Evolutionary conservation across 2,888 invertebrate genomes (phyloP), one percentile per base, ranked within the genome.

Genomic region (Macrosiphum euphorbiae): DNA sequence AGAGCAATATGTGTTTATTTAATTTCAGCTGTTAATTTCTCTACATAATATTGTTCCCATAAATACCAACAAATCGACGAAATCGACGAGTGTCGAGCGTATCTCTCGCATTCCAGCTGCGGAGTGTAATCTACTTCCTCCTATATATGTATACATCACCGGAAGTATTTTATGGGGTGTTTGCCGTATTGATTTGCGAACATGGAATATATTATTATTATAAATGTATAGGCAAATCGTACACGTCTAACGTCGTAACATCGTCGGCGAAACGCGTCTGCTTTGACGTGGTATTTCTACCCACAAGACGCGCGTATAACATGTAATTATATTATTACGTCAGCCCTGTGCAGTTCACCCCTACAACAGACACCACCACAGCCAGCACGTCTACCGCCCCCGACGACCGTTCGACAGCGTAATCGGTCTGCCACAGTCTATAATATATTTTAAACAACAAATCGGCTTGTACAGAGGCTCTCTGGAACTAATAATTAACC

Each of bases 401-500:
- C 20, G n/a, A 67, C 1, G n/a, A 35, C 1, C 5, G 35, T 67
- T 67, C 35, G 35, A 41, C 88, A 2, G 58, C 58, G 58, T 44
- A 44, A 88, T 88, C 85, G 85, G 85, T 44, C 44, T 85, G 44
- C 44, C 20, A n/a, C n/a, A 52, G 87, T 50, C 28, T 20, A n/a
- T 28, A 50, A 20, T 20, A n/a, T 44, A 50, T 28, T 85, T 91
- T 26, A 91, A 91, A 78, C 78, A 91, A 86, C 91, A 47, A 91
- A 86, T 91, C 58, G 55, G 24, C 86, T 41, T 52, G 84, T 90
- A 26, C 13, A 26, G 41, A n/a, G n/a, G n/a, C n/a, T n/a, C n/a
- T n/a, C n/a, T 24, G 11, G 20, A 92, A 88, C 92, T 88, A 92
- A 92, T 88, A 92, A 92, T 92, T 88, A 88, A 92, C 88, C 92